Evolutionary conservation across 2,888 invertebrate species (phyloP).

Genomic region (Rosalia funebris): DNA sequence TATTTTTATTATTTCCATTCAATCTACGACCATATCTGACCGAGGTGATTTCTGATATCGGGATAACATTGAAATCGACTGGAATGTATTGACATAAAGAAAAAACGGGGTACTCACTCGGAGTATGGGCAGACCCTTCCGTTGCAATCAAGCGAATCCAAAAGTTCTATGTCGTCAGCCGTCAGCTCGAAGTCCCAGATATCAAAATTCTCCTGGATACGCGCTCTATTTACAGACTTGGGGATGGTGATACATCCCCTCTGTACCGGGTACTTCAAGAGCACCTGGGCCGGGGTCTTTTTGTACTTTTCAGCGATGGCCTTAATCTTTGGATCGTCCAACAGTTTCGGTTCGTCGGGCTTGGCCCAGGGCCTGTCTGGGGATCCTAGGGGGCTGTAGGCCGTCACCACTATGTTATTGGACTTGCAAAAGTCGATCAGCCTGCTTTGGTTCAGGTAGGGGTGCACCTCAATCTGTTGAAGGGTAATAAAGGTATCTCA

Average conservation of each 20-base stretch:
- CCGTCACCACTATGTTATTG: conserved; percentile 76
- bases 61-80: too few relatives aligned
- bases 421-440: conserved; percentile 76
- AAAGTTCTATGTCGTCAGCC: conserved; percentile 72
- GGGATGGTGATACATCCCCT: conserved; percentile 81
- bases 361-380: conserved; percentile 87
- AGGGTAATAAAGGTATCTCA: too few relatives aligned
- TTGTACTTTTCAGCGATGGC: conserved; percentile 71
- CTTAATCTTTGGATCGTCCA: conserved; percentile 79
- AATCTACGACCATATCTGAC: too few relatives aligned
- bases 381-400: conserved; percentile 86
- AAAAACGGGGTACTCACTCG: conserved; percentile 72
- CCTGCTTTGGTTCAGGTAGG: conserved; percentile 78
- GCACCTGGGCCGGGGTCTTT: conserved; percentile 77
- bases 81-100: too few relatives aligned
- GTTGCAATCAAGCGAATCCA: conserved; percentile 78
- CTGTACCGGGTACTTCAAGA: conserved; percentile 74
- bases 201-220: conserved; percentile 75
- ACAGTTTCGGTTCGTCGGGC: conserved; percentile 75
- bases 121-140: conserved; percentile 74
- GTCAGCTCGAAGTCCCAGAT: conserved; percentile 78
- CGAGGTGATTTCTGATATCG: too few relatives aligned
- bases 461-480: conserved; percentile 86
- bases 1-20: too few relatives aligned
- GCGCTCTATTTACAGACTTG: conserved; percentile 79